phyloP scores from a whole-genome alignment of 2,888 invertebrate genomes.

The Lacanobia wlatinum region DNA sequence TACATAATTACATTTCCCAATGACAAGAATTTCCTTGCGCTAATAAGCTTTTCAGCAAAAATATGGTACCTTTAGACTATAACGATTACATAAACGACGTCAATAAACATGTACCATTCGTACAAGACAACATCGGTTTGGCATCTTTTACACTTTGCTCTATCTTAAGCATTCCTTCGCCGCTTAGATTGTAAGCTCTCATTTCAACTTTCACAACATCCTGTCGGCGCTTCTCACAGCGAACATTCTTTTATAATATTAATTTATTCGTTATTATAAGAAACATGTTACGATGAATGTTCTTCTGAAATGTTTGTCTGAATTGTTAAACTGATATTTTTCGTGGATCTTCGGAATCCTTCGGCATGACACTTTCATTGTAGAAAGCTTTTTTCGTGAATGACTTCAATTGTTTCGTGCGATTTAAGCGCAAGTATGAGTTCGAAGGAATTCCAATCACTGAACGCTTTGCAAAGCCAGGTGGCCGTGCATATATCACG shows the following conservation, averaged over 20 bases:
- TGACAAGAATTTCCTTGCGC: neutral
- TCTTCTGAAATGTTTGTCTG: constrained; percentile 27
- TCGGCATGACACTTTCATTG: neutral
- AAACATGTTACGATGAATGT: constrained; percentile 14
- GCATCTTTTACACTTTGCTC: constrained; percentile 38
- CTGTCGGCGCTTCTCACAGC: constrained; percentile 52
- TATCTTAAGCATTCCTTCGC: constrained; percentile 50
- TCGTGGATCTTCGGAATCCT: constrained; percentile 16
- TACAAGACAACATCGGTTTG: constrained; percentile 24
- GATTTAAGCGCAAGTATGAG: neutral
- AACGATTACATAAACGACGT: neutral
- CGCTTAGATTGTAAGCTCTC: constrained; percentile 56
- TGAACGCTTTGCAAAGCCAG: neutral
- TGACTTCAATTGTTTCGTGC: neutral
- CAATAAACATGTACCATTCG: constrained; percentile 6
- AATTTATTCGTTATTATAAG: constrained; percentile 50
- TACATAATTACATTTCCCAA: neutral
- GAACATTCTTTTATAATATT: constrained; percentile 54
- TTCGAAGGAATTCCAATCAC: constrained; percentile 21
- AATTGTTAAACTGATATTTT: constrained; percentile 8
- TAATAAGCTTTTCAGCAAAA: neutral
- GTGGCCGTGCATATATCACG: neutral
- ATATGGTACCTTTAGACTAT: neutral
- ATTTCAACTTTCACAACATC: constrained; percentile 62
- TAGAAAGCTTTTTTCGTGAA: neutral